Percentiles rank a stretch among this genome's conserved stretches.
These are phyloP conservation scores for Dicycla oo DNA, from an alignment of 2,888 invertebrate genomes.

Conservation along the genomic window DNA sequence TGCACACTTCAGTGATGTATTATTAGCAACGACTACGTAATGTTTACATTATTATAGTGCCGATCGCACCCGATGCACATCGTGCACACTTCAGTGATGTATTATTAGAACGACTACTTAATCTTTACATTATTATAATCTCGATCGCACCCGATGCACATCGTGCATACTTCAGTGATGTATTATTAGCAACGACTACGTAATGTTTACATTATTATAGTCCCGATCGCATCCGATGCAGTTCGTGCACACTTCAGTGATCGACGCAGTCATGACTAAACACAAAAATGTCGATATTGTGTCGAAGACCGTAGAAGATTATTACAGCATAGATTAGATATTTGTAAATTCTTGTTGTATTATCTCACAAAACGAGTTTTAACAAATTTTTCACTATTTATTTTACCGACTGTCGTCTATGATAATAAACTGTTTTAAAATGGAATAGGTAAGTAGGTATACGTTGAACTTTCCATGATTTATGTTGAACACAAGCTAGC, in stretches of 20 bases:
- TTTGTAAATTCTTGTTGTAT: constrained; percentile 22
- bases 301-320: not conserved
- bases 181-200: constrained; percentile 39
- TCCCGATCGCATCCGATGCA: constrained; percentile 16
- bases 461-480: constrained; percentile 12
- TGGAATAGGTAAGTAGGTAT: constrained; percentile 21
- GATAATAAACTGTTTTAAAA: constrained; percentile 40
- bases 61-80: constrained; percentile 8
- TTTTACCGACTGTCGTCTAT: constrained; percentile 19
- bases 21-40: constrained; percentile 30
- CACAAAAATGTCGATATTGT: constrained; percentile 5
- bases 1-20: constrained; percentile 25
- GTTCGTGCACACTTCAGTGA: constrained; percentile 1
- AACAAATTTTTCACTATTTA: constrained; percentile 39
- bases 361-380: constrained; percentile 41
- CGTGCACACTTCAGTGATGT: constrained; percentile 13
- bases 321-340: constrained; percentile 6
- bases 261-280: constrained; percentile 3
- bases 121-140: constrained; percentile 37
- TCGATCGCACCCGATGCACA: constrained; percentile 9
- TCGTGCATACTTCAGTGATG: constrained; percentile 3
- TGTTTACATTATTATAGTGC: constrained; percentile 38
- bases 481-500: constrained; percentile 15
- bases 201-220: constrained; percentile 37
- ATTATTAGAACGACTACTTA: constrained; percentile 35